A percentile compares a stretch with the other conserved stretches of the same genome.
Conservation (phyloP, 1,140 invertebrate species). For the Amyelois transitella region DNA sequence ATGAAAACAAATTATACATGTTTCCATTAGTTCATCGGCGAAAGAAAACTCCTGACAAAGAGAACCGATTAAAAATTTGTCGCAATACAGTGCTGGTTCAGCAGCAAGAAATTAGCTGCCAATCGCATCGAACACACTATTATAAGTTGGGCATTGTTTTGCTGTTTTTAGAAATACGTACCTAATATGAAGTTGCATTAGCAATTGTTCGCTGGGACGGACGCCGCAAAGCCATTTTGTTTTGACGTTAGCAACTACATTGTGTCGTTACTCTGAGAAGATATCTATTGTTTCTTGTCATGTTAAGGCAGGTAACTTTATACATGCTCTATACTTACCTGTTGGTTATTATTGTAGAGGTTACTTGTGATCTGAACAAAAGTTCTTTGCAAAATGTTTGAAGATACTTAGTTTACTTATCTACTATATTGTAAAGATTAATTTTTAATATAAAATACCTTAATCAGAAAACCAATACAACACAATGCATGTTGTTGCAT, state of each 20-base stretch:
- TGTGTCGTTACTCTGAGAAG: neutral
- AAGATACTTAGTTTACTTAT: too few relatives aligned
- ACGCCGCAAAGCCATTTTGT: neutral
- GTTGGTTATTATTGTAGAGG: neutral
- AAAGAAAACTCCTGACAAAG: conserved; percentile 31
- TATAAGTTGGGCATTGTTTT: conserved; percentile 69
- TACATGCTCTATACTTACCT: neutral
- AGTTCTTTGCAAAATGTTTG: too few relatives aligned
- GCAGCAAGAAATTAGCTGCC: conserved; percentile 67
- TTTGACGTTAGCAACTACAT: neutral
- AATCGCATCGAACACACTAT: conserved; percentile 68
- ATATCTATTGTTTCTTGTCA: neutral
- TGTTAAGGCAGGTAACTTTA: neutral
- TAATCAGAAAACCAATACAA: too few relatives aligned
- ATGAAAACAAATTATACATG: neutral
- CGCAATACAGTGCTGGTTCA: conserved; percentile 41
- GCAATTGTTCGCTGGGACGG: neutral
- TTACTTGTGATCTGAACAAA: too few relatives aligned
- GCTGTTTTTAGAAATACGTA: conserved; percentile 58
- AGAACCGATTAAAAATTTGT: conserved; percentile 46
- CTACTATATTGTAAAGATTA: too few relatives aligned
- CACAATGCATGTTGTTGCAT: too few relatives aligned
- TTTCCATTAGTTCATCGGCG: neutral
- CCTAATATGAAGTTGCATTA: conserved; percentile 45
- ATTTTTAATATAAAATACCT: too few relatives aligned